Base-by-base conservation (phyloP, 2,113 vertebrate species). In the Chaetodon auriga region DNA sequence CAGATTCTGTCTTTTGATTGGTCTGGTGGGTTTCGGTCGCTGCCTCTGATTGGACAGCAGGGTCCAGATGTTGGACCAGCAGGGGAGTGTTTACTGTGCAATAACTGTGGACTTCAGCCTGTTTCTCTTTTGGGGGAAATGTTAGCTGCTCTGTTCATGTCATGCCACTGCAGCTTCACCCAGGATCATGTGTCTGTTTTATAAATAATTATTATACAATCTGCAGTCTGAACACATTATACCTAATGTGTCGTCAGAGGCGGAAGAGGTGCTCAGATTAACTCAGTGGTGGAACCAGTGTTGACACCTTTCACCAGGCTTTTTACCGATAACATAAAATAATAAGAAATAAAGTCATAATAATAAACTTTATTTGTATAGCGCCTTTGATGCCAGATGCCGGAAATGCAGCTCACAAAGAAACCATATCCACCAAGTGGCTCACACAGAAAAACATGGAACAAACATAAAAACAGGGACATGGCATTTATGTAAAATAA, bases 1-100 rank as follows among this genome's bases (percentile, higher is more conserved):
- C 61, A n/a, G 41, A 30, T 46, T 4, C 54, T 71, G 14, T 1
- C 71, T 72, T 91, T 18, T 92, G 82, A 92, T 92, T 94, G 92
- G 93, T 80, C 66, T 0, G 64, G 1, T 3, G 14, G 12, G 18
- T 55, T 82, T 83, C 65, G 63, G 64, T 9, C 35, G 0, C 57
- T 25, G 62, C 11, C 5, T 83, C 3, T 89, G 23, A 94, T 91
- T 93, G 90, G 92, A 68, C 36, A 21, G 36, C 6, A 0, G 15
- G 15, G 12, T 63, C 14, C 72, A 77, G 82, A 55, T 78, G 85
- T 71, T 82, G 45, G 8, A 46, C 1, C 11, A 78, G 57, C 23
- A 36, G 38, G 14, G 60, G 61, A 55, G 69, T 4, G 71, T 74
- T 53, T 23, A 10, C 35, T 38, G 36, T 71, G 25, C 69, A 5